Conservation (phyloP, 2,888 invertebrate species). For the Phyllotreta cruciferae region DNA sequence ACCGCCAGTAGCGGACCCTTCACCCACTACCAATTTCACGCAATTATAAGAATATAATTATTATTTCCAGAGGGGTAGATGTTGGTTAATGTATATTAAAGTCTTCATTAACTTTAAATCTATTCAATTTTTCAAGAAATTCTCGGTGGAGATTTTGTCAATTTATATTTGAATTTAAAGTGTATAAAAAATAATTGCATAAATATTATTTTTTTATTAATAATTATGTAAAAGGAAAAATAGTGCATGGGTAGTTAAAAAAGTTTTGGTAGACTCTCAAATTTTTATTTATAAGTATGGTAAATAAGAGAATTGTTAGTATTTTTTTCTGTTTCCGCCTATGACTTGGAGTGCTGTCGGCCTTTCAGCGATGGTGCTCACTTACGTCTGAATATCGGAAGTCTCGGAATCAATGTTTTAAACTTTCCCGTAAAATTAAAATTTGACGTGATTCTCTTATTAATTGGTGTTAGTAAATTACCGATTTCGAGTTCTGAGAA, state of each 20-base stretch:
- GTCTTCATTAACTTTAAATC: no score
- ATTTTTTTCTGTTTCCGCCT: conserved; percentile 2
- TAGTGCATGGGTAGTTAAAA: no score
- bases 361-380: conserved; percentile 14
- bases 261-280: not conserved
- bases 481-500: conserved; percentile 7
- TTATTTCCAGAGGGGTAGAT: no score
- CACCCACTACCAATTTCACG: not conserved
- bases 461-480: conserved; percentile 23
- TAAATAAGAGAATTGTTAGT: not conserved
- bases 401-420: conserved; percentile 31
- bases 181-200: no score
- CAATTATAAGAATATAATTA: not conserved
- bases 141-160: no score
- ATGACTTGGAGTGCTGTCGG: conserved; percentile 8
- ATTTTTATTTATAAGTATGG: not conserved
- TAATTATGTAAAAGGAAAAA: no score
- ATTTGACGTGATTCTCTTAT: conserved; percentile 25
- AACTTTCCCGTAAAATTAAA: conserved; percentile 29
- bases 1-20: not conserved
- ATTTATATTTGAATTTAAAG: no score
- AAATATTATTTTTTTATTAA: no score
- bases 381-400: conserved; percentile 31
- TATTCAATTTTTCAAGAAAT: no score
- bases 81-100: no score